Evolutionary conservation across 2,113 vertebrate genomes (phyloP).

Genomic region (Sceloporus tristichus): DNA sequence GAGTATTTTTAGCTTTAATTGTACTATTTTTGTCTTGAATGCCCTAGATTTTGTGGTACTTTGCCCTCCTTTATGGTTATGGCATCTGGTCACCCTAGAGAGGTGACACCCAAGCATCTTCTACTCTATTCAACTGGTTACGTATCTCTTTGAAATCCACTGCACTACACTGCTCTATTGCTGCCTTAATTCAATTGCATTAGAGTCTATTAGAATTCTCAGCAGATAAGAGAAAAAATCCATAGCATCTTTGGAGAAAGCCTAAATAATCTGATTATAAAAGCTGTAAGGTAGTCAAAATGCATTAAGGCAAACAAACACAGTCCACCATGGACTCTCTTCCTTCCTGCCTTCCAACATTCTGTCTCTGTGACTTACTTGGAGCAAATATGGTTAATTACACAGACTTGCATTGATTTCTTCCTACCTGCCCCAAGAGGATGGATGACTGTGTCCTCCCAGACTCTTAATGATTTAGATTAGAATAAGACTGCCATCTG

Average conservation of each 20-base stretch:
- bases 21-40: too few relatives aligned
- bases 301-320: conserved; percentile 41
- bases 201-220: conserved; percentile 46
- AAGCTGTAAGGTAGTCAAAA: conserved; percentile 49
- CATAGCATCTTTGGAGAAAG: conserved; percentile 30
- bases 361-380: conserved; percentile 44
- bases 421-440: conserved; percentile 13
- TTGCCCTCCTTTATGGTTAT: too few relatives aligned
- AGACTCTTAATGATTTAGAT: conserved; percentile 74
- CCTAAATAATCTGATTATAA: conserved; percentile 55
- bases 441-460: conserved; percentile 69
- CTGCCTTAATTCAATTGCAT: conserved; percentile 42
- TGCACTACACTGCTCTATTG: neutral
- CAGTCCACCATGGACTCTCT: neutral
- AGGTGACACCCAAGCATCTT: too few relatives aligned
- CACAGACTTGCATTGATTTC: conserved; percentile 71
- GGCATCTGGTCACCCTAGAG: too few relatives aligned
- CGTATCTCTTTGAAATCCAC: neutral
- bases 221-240: conserved; percentile 20
- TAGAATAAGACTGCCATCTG: conserved; percentile 60
- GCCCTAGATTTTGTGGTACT: too few relatives aligned
- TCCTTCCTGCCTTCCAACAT: neutral
- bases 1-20: too few relatives aligned
- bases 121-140: neutral
- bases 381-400: conserved; percentile 71